phyloP scores from a whole-genome alignment of 2,797 vertebrate genomes.

The Poecilia velifera region DNA sequence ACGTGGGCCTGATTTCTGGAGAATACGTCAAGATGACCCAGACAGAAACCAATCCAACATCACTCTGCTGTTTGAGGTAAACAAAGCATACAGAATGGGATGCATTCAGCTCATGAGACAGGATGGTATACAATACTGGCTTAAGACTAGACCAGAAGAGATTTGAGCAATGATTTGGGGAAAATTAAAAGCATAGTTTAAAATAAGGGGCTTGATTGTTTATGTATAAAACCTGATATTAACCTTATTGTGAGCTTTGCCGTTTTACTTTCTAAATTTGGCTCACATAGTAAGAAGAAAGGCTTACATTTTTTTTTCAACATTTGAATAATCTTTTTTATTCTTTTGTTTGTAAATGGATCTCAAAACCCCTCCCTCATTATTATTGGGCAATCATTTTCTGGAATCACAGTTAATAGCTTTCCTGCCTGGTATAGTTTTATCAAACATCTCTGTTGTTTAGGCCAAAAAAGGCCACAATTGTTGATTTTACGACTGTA shows the following conservation, averaged over 20 bases:
- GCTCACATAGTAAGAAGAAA: not conserved
- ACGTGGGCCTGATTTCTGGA: slow-evolving; percentile 93
- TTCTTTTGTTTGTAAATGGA: not conserved
- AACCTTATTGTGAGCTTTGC: not conserved
- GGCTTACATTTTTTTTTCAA: not conserved
- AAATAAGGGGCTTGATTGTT: too few species aligned
- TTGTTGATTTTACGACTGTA: not conserved
- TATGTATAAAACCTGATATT: not conserved
- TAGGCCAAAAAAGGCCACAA: not conserved
- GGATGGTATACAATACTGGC: not conserved
- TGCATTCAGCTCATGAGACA: not conserved
- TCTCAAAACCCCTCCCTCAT: not conserved
- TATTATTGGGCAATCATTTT: not conserved
- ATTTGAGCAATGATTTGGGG: not conserved
- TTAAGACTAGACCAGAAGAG: not conserved
- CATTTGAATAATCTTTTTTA: not conserved
- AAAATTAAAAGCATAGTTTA: not conserved
- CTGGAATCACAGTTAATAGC: not conserved
- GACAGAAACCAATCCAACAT: slow-evolving; percentile 81
- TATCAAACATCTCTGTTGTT: not conserved
- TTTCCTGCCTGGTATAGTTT: not conserved
- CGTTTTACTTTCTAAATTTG: not conserved
- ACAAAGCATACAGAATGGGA: not conserved
- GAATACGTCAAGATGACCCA: slow-evolving; percentile 78
- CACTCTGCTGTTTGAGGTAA: slow-evolving; percentile 91